Evolutionary conservation across 1,140 invertebrate genomes (phyloP).

Genomic region (honey bee (Apis mellifera)): DNA sequence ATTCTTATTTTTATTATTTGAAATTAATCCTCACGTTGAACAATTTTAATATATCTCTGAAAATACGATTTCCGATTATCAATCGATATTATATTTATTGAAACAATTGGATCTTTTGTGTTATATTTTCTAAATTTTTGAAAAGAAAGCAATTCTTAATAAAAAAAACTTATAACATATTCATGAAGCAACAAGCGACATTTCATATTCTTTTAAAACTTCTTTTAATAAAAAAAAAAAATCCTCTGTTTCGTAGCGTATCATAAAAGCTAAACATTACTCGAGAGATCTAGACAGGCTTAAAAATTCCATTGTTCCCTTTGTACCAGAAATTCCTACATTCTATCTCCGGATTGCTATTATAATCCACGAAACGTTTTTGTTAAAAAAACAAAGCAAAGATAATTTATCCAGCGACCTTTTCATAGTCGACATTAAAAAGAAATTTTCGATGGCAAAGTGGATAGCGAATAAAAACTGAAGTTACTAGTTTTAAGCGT

Average conservation of each 20-base stretch:
- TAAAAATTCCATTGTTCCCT: slow-evolving; percentile 18
- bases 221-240: background rate
- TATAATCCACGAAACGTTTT: slow-evolving; percentile 22
- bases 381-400: slow-evolving; percentile 19
- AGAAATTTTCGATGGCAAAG: slow-evolving; percentile 16
- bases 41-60: background rate
- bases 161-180: background rate
- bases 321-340: background rate
- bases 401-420: slow-evolving; percentile 23
- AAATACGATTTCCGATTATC: background rate
- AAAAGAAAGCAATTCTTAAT: background rate
- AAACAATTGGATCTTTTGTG: too few species aligned
- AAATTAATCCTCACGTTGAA: background rate
- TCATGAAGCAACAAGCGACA: background rate
- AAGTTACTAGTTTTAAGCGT: background rate
- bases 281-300: background rate
- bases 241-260: background rate
- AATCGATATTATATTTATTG: too few species aligned
- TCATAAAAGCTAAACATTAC: background rate
- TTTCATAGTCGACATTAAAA: slow-evolving; percentile 39
- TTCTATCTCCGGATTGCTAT: background rate
- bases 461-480: slow-evolving; percentile 1
- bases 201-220: background rate
- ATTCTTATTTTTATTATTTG: background rate
- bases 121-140: background rate